Conservation (phyloP, 1,140 invertebrate genomes). For the Oryctes rhinoceros region DNA sequence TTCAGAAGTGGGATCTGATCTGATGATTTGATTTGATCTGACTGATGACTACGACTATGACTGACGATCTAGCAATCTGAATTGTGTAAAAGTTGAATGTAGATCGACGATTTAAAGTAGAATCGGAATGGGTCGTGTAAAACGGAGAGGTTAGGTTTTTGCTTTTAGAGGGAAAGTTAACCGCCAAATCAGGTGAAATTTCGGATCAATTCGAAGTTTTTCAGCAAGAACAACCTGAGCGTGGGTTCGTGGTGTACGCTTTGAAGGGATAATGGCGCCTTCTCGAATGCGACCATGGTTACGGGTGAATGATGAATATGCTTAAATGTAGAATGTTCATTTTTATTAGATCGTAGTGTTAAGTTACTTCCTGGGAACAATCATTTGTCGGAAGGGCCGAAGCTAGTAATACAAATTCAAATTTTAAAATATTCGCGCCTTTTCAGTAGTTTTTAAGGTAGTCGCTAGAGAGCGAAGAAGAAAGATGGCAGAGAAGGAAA, state of each 20-base stretch:
- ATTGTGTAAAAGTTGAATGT: too few species aligned
- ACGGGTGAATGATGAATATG: not conserved
- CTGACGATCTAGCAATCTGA: not conserved
- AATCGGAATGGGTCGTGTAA: not conserved
- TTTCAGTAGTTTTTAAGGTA: too few species aligned
- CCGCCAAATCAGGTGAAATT: not conserved
- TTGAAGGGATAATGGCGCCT: constrained; percentile 44
- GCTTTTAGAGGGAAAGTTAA: not conserved
- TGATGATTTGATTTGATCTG: too few species aligned
- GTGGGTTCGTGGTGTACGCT: not conserved
- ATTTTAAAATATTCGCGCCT: too few species aligned
- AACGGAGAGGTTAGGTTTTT: not conserved
- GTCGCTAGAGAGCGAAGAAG: too few species aligned
- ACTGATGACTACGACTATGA: too few species aligned
- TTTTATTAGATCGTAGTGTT: not conserved
- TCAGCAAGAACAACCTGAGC: not conserved
- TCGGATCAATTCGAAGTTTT: too few species aligned
- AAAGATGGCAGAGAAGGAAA: too few species aligned
- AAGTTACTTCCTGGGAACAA: not conserved
- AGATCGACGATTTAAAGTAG: too few species aligned
- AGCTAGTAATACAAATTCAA: constrained; percentile 22
- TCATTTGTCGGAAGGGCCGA: constrained; percentile 36
- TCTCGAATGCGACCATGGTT: constrained; percentile 44
- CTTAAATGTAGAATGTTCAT: not conserved
- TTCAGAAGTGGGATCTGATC: not conserved